Evolutionary conservation across 2,797 vertebrate genomes (phyloP).

Genomic region (Columba guinea): DNA sequence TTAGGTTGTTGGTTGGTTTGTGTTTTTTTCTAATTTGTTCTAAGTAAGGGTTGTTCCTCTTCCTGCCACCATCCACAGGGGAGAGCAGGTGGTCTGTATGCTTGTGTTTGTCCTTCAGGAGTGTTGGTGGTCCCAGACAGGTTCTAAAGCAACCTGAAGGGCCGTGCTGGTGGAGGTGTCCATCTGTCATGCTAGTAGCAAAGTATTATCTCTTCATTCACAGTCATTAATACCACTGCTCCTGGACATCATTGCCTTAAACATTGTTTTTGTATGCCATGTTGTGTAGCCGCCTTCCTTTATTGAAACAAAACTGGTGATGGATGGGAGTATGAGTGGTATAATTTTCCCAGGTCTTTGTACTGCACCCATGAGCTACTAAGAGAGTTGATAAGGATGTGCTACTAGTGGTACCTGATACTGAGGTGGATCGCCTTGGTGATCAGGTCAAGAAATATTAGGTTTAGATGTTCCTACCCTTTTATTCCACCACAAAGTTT

Average conservation of each 20-base stretch:
- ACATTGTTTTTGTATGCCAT: neutral
- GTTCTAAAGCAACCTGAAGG: neutral
- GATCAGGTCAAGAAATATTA: neutral
- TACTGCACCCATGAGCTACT: neutral
- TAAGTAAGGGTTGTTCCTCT: neutral
- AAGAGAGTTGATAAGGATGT: neutral
- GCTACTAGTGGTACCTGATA: neutral
- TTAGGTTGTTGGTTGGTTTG: neutral
- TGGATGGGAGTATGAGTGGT: neutral
- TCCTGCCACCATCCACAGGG: neutral
- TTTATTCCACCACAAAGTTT: neutral
- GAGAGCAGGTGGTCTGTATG: neutral
- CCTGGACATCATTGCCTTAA: neutral
- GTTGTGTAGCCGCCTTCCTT: neutral
- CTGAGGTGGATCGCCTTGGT: neutral
- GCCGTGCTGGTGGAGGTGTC: neutral
- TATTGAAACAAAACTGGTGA: neutral
- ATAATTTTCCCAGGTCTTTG: neutral
- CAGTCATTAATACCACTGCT: neutral
- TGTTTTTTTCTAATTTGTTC: neutral
- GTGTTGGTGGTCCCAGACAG: neutral
- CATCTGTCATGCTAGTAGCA: neutral
- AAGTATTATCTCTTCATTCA: neutral
- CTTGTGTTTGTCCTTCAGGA: neutral
- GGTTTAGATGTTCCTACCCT: neutral